Conservation (phyloP, 2,888 invertebrate species). For the Drosophila tanythrix region DNA sequence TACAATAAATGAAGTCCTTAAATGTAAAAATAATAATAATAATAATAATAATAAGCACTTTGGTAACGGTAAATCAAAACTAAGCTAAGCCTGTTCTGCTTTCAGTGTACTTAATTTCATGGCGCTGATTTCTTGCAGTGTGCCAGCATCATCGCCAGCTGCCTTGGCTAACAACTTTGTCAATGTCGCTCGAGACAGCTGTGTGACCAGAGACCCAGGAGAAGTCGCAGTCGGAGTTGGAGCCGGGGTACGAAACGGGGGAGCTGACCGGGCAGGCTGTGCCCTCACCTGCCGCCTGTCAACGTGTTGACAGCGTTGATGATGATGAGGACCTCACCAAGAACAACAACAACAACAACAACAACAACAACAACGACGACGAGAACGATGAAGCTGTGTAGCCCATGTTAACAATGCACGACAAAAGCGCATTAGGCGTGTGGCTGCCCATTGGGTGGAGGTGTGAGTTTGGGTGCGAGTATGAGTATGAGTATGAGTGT, state of each 20-base stretch:
- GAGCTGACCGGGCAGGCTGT: conserved; percentile 1
- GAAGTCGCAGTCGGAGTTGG: not conserved
- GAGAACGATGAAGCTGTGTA: conserved; percentile 27
- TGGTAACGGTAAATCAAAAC: not conserved
- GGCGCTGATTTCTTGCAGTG: conserved; percentile 10
- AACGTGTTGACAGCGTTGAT: conserved; percentile 74
- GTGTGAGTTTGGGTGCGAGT: not conserved
- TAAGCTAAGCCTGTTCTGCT: not conserved
- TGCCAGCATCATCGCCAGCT: conserved; percentile 9
- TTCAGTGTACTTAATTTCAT: not conserved
- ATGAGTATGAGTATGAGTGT: not conserved
- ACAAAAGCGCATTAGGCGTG: conserved; percentile 75
- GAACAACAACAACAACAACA: not conserved
- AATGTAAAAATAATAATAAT: no score
- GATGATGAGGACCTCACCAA: conserved; percentile 50
- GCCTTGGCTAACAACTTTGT: conserved; percentile 64
- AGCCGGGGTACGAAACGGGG: conserved; percentile 5
- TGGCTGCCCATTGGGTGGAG: conserved; percentile 43
- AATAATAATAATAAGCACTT: not conserved
- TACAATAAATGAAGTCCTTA: not conserved
- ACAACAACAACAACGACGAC: not conserved
- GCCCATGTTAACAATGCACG: conserved; percentile 63
- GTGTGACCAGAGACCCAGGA: conserved; percentile 20
- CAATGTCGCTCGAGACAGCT: conserved; percentile 59
- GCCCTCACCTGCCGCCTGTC: conserved; percentile 52